Evolutionary conservation across 2,797 vertebrate species (phyloP).

Genomic region (Typhlichthys eigenmanni): DNA sequence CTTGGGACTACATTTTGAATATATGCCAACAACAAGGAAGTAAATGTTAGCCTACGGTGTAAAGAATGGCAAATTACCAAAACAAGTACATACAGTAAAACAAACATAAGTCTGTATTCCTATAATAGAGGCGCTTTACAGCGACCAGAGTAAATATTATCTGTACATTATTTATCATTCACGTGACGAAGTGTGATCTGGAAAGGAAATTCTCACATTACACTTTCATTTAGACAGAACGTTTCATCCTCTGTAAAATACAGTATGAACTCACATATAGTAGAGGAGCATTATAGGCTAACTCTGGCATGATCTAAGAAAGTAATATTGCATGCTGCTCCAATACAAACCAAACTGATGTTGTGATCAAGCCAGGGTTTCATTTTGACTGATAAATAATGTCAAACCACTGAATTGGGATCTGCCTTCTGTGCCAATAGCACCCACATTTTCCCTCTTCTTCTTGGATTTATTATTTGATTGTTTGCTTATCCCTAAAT

Average conservation of each 20-base stretch:
- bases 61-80: slow-evolving; percentile 80
- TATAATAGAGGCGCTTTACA: slow-evolving; percentile 69
- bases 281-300: slow-evolving; percentile 41
- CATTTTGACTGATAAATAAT: slow-evolving; percentile 38
- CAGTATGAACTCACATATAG: slow-evolving; percentile 28
- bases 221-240: slow-evolving; percentile 44
- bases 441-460: background rate
- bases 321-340: slow-evolving; percentile 31
- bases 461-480: slow-evolving; percentile 8
- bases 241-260: slow-evolving; percentile 39
- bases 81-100: slow-evolving; percentile 69
- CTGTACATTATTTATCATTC: slow-evolving; percentile 73
- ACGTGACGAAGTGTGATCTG: slow-evolving; percentile 72
- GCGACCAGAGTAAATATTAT: slow-evolving; percentile 69
- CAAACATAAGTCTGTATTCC: slow-evolving; percentile 69
- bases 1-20: slow-evolving; percentile 68
- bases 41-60: slow-evolving; percentile 72
- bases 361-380: slow-evolving; percentile 37
- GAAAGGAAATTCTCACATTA: slow-evolving; percentile 63
- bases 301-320: slow-evolving; percentile 29
- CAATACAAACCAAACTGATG: slow-evolving; percentile 30
- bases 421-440: slow-evolving; percentile 12
- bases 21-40: slow-evolving; percentile 78
- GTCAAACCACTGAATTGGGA: slow-evolving; percentile 14
- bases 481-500: slow-evolving; percentile 23